Evolutionary conservation across 2,888 invertebrate genomes (phyloP).

Genomic region (Ochlodes sylvanus): DNA sequence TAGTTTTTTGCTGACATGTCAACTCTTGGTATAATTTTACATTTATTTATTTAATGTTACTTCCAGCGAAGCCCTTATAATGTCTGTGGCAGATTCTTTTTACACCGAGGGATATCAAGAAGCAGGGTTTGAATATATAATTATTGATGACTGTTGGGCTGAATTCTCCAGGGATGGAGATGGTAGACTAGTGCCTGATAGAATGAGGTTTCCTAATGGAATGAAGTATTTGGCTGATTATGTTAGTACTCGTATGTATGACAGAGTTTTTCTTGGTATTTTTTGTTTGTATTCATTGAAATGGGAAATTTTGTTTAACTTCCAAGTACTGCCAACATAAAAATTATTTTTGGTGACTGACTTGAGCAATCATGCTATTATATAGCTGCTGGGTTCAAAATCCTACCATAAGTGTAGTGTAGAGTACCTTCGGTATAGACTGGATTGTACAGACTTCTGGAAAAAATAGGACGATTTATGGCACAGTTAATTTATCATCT

Average conservation of each 20-base stretch:
- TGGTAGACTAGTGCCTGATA: slow-evolving; percentile 87
- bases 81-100: slow-evolving; percentile 86
- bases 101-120: slow-evolving; percentile 88
- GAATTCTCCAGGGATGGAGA: slow-evolving; percentile 82
- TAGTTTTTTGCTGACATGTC: too few species aligned
- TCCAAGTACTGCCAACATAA: too few species aligned
- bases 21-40: too few species aligned
- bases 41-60: too few species aligned
- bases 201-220: slow-evolving; percentile 88
- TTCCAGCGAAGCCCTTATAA: slow-evolving; percentile 86
- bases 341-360: too few species aligned
- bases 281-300: not conserved
- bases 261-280: not conserved
- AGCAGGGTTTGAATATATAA: slow-evolving; percentile 90
- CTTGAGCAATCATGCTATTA: too few species aligned
- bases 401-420: too few species aligned
- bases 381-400: too few species aligned
- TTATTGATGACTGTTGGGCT: slow-evolving; percentile 92
- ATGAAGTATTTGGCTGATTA: slow-evolving; percentile 90
- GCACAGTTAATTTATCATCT: too few species aligned
- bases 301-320: not conserved
- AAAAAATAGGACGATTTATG: too few species aligned
- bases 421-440: too few species aligned
- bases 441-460: too few species aligned
- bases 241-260: slow-evolving; percentile 83